Evolutionary conservation across 2,888 invertebrate genomes (phyloP).

Genomic region (Tipula lateralis): DNA sequence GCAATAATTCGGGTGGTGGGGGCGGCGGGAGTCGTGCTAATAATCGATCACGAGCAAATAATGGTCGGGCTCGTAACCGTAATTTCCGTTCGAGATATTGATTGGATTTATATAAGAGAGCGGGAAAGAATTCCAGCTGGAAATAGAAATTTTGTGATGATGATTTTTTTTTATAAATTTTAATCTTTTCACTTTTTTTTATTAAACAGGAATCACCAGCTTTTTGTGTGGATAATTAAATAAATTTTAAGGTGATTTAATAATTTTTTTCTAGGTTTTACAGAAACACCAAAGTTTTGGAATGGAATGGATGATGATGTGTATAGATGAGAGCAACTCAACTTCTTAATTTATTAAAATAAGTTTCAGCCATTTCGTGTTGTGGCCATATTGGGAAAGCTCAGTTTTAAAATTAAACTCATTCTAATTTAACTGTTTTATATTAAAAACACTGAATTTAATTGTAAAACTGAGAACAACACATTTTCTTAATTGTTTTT

Average conservation of each 20-base stretch:
- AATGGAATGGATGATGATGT: background rate
- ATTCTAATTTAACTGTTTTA: background rate
- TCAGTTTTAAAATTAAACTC: background rate
- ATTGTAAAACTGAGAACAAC: background rate
- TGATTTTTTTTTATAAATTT: background rate
- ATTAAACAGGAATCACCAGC: background rate
- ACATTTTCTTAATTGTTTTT: background rate
- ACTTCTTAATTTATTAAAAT: background rate
- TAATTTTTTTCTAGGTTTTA: background rate
- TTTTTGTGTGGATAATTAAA: background rate
- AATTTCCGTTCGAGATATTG: conserved; percentile 29
- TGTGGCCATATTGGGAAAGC: background rate
- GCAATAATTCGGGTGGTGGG: background rate
- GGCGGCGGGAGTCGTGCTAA: background rate
- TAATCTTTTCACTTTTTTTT: conserved; percentile 6
- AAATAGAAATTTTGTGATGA: background rate
- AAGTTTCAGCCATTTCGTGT: background rate
- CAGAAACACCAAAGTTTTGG: background rate
- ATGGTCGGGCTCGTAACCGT: background rate
- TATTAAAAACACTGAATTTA: background rate
- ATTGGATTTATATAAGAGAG: background rate
- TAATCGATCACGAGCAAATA: background rate
- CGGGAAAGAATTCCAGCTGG: background rate
- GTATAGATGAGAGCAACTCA: background rate
- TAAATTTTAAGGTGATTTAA: background rate